Conservation (phyloP, 2,113 vertebrate genomes). For the Dromaius novaehollandiae region DNA sequence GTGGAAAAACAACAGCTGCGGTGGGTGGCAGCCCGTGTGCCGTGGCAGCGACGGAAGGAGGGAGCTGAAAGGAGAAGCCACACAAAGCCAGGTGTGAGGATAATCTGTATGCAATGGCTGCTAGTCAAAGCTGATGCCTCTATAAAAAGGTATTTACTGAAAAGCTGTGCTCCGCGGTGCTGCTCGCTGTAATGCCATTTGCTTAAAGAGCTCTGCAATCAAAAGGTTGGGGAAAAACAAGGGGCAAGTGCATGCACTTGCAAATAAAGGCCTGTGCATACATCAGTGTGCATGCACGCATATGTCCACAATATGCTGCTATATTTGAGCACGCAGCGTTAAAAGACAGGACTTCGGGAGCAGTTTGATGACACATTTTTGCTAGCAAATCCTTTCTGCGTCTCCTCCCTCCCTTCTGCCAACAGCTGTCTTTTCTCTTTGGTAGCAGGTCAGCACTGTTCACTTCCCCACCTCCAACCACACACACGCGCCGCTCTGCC, state of each 20-base stretch:
- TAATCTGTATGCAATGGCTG: accelerated
- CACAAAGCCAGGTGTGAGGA: accelerated
- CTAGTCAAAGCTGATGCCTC: not conserved
- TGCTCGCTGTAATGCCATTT: not conserved
- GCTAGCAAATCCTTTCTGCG: not conserved
- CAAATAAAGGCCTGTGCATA: not conserved
- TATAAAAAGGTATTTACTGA: not conserved
- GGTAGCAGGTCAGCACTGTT: not conserved
- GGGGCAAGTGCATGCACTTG: not conserved
- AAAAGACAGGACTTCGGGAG: not conserved
- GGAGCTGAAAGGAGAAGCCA: not conserved
- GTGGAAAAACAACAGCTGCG: accelerated
- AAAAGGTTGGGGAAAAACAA: not conserved
- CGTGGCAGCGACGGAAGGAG: not conserved
- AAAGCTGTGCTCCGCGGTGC: accelerated
- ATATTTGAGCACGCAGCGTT: accelerated
- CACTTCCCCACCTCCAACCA: not conserved
- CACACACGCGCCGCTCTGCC: not conserved
- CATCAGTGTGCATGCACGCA: accelerated
- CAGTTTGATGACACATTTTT: not conserved
- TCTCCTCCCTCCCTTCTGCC: not conserved
- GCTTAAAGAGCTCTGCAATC: not conserved
- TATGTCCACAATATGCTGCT: accelerated
- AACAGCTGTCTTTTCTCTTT: not conserved
- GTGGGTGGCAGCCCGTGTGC: accelerated